Evolutionary conservation across 2,888 invertebrate genomes (phyloP).

Genomic region (Dusona sp.): DNA sequence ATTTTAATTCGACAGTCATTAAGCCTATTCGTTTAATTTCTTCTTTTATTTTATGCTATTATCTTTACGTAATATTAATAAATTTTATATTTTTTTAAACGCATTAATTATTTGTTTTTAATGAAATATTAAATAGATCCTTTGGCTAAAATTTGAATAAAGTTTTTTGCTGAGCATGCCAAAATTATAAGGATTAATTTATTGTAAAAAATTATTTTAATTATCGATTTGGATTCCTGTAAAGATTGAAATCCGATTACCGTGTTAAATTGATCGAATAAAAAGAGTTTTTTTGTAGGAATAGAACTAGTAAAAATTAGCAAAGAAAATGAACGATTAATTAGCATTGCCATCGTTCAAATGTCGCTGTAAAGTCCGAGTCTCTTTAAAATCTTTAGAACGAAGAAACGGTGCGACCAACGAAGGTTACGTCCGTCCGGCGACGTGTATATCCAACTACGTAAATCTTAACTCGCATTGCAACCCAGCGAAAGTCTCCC

Average conservation of each 20-base stretch:
- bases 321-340: not conserved
- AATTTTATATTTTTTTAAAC: too few relatives aligned
- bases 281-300: not conserved
- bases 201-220: not conserved
- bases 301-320: not conserved
- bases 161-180: not conserved
- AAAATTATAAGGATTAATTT: not conserved
- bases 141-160: not conserved
- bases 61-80: too few relatives aligned
- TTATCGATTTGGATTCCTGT: not conserved
- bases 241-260: too few relatives aligned
- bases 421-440: conserved; percentile 44
- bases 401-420: not conserved
- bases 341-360: not conserved
- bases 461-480: not conserved
- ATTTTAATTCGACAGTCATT: too few relatives aligned
- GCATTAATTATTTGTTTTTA: too few relatives aligned
- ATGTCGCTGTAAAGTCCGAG: not conserved
- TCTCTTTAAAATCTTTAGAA: not conserved
- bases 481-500: conserved; percentile 4
- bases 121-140: not conserved
- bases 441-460: conserved; percentile 33
- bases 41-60: too few relatives aligned
- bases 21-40: too few relatives aligned
- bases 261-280: not conserved